Conservation (phyloP, 2,888 invertebrate genomes). For the Drosophila mercatorum region DNA sequence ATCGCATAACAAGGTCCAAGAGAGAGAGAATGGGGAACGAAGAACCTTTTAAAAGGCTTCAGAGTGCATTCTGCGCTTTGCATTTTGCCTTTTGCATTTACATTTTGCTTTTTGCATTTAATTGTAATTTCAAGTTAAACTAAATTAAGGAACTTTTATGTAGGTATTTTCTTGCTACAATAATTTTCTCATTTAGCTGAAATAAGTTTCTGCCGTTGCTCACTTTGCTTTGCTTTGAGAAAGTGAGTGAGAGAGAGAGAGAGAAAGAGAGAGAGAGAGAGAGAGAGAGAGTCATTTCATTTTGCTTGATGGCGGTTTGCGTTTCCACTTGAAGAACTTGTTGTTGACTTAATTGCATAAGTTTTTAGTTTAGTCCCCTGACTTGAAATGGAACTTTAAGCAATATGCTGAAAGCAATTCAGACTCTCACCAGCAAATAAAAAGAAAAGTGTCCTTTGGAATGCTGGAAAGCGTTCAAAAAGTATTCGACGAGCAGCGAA, state of each 20-base stretch:
- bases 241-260: too few relatives aligned
- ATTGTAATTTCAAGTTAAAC: constrained; percentile 66
- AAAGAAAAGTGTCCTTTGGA: background rate
- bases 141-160: constrained; percentile 29
- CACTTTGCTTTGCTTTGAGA: constrained; percentile 17
- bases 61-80: constrained; percentile 33
- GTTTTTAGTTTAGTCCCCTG: constrained; percentile 47
- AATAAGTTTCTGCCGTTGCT: constrained; percentile 47
- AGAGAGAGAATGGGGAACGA: background rate
- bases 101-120: constrained; percentile 50
- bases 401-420: constrained; percentile 48
- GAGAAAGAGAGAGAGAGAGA: background rate
- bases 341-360: constrained; percentile 62
- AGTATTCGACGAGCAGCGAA: background rate
- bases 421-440: constrained; percentile 16
- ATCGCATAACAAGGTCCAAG: constrained; percentile 47
- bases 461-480: background rate
- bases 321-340: constrained; percentile 53
- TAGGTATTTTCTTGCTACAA: constrained; percentile 39
- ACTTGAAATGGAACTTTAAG: constrained; percentile 42
- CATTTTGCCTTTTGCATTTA: constrained; percentile 2
- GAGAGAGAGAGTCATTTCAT: constrained; percentile 31
- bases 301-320: constrained; percentile 50
- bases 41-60: constrained; percentile 53
- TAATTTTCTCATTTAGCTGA: constrained; percentile 51